Percentiles rank a stretch among this genome's conserved stretches.
phyloP scores from a whole-genome alignment of 30 jellyfish, hydroid and myxozoan genomes.

The Aurelia coerulea region DNA sequence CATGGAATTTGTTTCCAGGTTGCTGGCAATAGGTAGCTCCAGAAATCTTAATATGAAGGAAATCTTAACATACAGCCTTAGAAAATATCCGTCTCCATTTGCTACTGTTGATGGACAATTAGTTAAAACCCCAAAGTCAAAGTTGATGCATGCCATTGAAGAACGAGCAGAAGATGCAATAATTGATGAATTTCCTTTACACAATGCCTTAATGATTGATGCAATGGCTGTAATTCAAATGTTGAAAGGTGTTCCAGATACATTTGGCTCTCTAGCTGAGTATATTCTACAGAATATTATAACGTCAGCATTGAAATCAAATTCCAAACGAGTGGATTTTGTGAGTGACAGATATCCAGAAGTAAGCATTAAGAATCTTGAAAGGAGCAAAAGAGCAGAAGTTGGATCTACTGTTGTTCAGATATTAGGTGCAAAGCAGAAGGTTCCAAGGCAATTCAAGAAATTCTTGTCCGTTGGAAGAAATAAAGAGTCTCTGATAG shows the following conservation, averaged over 20 bases:
- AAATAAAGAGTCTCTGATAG: background rate
- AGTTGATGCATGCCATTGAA: slow-evolving; percentile 27
- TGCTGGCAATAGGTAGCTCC: slow-evolving; percentile 24
- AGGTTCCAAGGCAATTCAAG: too few species aligned
- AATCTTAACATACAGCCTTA: slow-evolving; percentile 20
- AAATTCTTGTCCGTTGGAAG: too few species aligned
- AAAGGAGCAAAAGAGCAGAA: too few species aligned
- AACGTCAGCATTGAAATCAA: background rate
- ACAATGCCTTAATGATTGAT: slow-evolving; percentile 6
- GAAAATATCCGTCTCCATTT: slow-evolving; percentile 27
- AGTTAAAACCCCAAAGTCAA: slow-evolving; percentile 22
- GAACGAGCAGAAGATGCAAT: background rate
- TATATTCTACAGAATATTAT: slow-evolving; percentile 7
- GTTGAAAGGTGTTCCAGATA: slow-evolving; percentile 20
- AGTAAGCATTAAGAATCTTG: too few species aligned
- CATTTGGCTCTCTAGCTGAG: slow-evolving; percentile 44
- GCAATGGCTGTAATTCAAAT: slow-evolving; percentile 70
- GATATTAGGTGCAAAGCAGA: too few species aligned
- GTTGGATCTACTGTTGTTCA: too few species aligned
- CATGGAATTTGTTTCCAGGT: background rate
- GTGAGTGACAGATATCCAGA: too few species aligned
- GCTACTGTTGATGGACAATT: slow-evolving; percentile 37
- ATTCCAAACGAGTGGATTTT: background rate
- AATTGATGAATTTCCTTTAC: too few species aligned
- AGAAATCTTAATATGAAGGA: slow-evolving; percentile 38